These are phyloP conservation scores for Sapayoa aenigma DNA, from an alignment of 2,113 vertebrate genomes.

Conservation along the genomic window DNA sequence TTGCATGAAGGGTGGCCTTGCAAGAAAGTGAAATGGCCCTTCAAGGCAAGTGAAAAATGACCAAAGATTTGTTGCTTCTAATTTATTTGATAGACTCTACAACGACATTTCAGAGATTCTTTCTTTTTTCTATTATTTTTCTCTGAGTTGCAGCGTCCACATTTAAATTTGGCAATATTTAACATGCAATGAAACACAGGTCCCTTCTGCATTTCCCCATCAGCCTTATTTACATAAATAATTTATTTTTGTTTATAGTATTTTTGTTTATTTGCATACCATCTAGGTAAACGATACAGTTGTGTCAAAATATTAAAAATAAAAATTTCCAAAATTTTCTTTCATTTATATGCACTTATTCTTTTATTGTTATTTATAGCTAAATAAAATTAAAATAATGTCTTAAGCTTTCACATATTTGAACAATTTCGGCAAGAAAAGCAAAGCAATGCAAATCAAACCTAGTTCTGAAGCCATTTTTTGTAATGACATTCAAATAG, in stretches of 20 bases:
- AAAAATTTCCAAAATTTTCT: background rate
- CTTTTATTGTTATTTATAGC: background rate
- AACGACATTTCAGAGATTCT: background rate
- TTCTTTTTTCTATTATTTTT: background rate
- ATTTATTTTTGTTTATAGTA: background rate
- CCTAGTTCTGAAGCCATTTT: background rate
- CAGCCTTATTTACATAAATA: background rate
- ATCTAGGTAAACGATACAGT: background rate
- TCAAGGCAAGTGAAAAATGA: conserved; percentile 13
- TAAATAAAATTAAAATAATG: background rate
- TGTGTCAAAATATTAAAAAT: background rate
- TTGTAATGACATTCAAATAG: background rate
- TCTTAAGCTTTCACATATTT: background rate
- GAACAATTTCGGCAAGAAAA: background rate
- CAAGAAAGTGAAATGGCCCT: background rate
- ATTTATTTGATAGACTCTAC: conserved; percentile 7
- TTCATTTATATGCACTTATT: background rate
- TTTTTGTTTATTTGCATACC: background rate
- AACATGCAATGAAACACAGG: background rate
- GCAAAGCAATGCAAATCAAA: background rate
- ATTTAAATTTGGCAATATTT: background rate
- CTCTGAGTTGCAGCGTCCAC: background rate
- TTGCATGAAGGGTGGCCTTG: background rate
- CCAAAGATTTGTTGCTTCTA: background rate
- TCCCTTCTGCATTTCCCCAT: background rate